A percentile compares a stretch with the other conserved stretches of the same genome.
Evolutionary conservation across 2,797 vertebrate genomes (phyloP).

Genomic region (Micrastur ruficollis): DNA sequence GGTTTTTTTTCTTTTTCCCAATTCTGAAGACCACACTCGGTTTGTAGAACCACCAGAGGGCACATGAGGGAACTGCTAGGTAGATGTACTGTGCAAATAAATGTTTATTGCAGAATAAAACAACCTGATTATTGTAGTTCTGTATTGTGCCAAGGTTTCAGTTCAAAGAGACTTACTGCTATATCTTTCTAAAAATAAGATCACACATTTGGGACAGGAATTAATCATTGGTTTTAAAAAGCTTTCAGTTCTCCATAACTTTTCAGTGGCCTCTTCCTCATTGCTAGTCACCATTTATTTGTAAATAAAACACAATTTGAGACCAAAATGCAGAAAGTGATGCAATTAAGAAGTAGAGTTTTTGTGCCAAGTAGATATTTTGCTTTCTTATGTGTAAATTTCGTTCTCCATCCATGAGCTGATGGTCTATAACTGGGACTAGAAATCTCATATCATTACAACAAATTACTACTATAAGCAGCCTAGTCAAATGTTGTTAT

Average conservation of each 20-base stretch:
- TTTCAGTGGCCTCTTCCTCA: not conserved
- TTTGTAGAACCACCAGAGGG: conserved; percentile 73
- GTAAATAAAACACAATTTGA: not conserved
- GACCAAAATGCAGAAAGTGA: not conserved
- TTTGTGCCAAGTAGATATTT: not conserved
- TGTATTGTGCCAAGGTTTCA: not conserved
- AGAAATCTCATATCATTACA: not conserved
- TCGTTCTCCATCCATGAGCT: not conserved
- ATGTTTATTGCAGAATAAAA: conserved; percentile 25
- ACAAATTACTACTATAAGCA: not conserved
- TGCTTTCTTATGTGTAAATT: not conserved
- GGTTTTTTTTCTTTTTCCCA: not conserved
- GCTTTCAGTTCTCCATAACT: not conserved
- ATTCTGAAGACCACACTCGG: not conserved
- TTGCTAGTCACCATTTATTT: not conserved
- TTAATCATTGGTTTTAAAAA: not conserved
- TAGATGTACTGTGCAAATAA: not conserved
- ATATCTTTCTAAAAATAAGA: not conserved
- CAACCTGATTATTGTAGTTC: not conserved
- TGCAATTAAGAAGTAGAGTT: not conserved
- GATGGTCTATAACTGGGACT: not conserved
- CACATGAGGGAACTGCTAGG: conserved; percentile 28
- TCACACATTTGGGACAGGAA: not conserved
- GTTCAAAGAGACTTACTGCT: not conserved
- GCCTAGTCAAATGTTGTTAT: not conserved